A percentile compares a stretch with the other conserved stretches of the same genome.
phyloP scores from a whole-genome alignment of 1,140 invertebrate species.

The Philaenus spumarius region DNA sequence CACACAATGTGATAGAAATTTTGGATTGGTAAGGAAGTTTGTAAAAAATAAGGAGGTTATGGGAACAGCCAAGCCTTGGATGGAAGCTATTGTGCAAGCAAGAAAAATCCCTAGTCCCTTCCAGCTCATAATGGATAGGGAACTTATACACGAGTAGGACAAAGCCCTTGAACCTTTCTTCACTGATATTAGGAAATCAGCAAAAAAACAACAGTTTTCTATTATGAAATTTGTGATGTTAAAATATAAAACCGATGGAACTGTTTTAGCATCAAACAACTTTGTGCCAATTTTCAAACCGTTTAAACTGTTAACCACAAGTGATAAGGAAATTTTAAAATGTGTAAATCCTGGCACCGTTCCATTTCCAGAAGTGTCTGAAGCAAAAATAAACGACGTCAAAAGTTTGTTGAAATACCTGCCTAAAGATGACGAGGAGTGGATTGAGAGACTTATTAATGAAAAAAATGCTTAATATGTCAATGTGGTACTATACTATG shows the following conservation, averaged over 20 bases:
- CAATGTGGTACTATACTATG: no score
- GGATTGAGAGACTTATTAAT: no score
- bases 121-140: constrained; percentile 13
- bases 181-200: neutral
- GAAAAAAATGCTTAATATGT: no score
- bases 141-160: constrained; percentile 14
- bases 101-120: constrained; percentile 16
- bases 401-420: no score
- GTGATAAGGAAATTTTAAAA: no score
- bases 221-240: constrained; percentile 4
- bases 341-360: no score
- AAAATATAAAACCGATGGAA: constrained; percentile 1
- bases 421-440: no score
- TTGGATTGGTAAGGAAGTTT: constrained; percentile 22
- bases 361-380: no score
- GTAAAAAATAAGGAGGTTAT: constrained; percentile 20
- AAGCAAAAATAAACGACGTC: no score
- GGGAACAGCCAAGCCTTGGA: constrained; percentile 13
- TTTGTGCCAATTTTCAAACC: neutral
- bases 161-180: constrained; percentile 12
- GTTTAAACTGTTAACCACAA: no score
- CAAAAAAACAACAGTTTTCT: neutral
- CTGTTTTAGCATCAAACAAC: neutral
- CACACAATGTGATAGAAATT: constrained; percentile 26
- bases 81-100: constrained; percentile 14